Conservation (phyloP, 2,888 invertebrate species). For the Alloscopus bannaensis region DNA sequence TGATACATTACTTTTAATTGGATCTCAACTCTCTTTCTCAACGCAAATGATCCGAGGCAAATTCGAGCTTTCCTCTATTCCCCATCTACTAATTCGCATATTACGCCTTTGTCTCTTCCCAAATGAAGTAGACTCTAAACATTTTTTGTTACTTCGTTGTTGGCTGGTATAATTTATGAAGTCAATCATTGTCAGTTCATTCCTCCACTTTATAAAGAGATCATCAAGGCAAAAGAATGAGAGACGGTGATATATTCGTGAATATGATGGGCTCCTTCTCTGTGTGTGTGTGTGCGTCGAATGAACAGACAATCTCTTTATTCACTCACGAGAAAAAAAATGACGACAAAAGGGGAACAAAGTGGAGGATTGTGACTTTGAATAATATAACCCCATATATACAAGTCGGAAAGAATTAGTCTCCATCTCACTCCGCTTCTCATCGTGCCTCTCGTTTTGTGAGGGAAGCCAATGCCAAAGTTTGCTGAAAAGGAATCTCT, state of each 20-base stretch:
- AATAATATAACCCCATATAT: constrained; percentile 46
- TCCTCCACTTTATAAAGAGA: constrained; percentile 19
- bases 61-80: too few relatives aligned
- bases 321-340: constrained; percentile 29
- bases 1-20: too few relatives aligned
- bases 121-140: too few relatives aligned
- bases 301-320: constrained; percentile 48
- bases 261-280: background rate
- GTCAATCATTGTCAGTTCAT: constrained; percentile 60
- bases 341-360: constrained; percentile 24
- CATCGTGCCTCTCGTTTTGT: too few relatives aligned
- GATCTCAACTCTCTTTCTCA: too few relatives aligned
- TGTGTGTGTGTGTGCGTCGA: constrained; percentile 45
- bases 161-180: constrained; percentile 48
- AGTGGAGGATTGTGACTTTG: constrained; percentile 49
- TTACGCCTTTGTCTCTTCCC: too few relatives aligned
- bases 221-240: constrained; percentile 1
- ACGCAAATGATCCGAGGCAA: too few relatives aligned
- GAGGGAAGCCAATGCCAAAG: too few relatives aligned
- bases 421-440: constrained; percentile 14
- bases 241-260: background rate
- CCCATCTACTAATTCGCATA: too few relatives aligned
- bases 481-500: too few relatives aligned
- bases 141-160: constrained; percentile 15
- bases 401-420: constrained; percentile 33